These are phyloP conservation scores for Bacillus rossius DNA, from an alignment of 1,140 invertebrate genomes.

Conservation along the genomic window DNA sequence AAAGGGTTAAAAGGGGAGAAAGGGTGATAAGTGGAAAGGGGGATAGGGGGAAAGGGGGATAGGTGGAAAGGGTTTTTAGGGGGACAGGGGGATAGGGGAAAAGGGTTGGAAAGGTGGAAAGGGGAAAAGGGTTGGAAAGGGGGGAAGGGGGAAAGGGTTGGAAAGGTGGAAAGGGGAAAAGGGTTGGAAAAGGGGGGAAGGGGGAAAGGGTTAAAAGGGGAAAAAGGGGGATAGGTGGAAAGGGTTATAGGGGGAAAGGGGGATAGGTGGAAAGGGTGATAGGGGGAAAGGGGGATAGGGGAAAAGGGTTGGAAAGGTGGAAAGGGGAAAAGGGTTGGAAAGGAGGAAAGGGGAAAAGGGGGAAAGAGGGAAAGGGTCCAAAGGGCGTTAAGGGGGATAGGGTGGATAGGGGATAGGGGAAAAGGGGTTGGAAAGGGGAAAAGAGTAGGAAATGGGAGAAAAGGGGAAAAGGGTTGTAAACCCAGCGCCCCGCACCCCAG, in stretches of 20 bases:
- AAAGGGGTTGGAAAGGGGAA: no score
- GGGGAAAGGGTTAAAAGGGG: not conserved
- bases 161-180: no score
- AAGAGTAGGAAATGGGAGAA: no score
- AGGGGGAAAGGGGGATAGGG: not conserved
- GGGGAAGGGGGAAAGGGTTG: no score
- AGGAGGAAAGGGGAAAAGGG: not conserved
- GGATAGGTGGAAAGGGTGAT: no score
- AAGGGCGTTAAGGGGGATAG: no score
- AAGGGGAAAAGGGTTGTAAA: no score
- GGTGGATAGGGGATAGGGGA: no score
- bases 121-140: no score
- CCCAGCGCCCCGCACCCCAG: no score
- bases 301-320: not conserved
- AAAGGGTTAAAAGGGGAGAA: not conserved
- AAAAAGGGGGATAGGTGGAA: not conserved
- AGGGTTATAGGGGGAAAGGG: not conserved
- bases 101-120: not conserved
- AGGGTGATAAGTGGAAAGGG: not conserved
- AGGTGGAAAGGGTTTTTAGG: not conserved
- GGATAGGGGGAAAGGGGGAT: not conserved
- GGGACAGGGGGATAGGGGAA: not conserved
- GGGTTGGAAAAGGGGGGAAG: no score
- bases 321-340: not conserved
- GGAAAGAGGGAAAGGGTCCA: not conserved